These are phyloP conservation scores for Caenorhabditis sulstoni DNA, from an alignment of 2,888 invertebrate species.

Conservation along the genomic window DNA sequence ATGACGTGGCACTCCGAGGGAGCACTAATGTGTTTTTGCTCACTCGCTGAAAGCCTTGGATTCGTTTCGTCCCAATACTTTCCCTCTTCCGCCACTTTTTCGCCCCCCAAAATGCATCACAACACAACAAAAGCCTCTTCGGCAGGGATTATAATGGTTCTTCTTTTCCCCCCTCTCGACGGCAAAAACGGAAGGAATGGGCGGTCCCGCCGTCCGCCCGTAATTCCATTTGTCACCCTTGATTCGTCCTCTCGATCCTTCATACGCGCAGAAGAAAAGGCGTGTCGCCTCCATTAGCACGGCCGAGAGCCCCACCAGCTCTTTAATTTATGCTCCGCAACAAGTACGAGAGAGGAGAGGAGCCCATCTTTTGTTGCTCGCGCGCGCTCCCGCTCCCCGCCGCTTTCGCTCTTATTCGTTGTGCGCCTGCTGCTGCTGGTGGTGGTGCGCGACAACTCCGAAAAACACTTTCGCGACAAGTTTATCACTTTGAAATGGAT, in stretches of 20 bases:
- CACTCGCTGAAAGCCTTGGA: constrained; percentile 1
- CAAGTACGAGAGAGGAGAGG: constrained; percentile 28
- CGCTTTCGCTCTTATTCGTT: constrained; percentile 18
- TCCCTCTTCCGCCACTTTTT: constrained; percentile 16
- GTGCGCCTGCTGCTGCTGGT: constrained; percentile 3
- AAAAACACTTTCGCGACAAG: constrained; percentile 50
- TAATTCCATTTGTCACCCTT: constrained; percentile 29
- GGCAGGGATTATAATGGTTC: constrained; percentile 26
- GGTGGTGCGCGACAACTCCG: neutral
- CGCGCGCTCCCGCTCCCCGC: constrained; percentile 19
- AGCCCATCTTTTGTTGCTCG: constrained; percentile 27
- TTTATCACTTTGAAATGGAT: constrained; percentile 53
- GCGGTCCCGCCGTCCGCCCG: constrained; percentile 2
- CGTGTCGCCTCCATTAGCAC: neutral
- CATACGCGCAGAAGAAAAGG: neutral
- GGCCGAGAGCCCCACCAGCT: constrained; percentile 13
- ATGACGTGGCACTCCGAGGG: constrained; percentile 15
- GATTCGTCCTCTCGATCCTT: constrained; percentile 20
- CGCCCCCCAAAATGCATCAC: constrained; percentile 14
- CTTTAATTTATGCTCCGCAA: constrained; percentile 55
- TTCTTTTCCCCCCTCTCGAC: neutral
- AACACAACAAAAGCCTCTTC: constrained; percentile 24
- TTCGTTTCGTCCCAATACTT: constrained; percentile 12
- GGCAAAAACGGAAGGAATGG: too few species aligned
- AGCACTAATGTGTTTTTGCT: constrained; percentile 10